phyloP scores from a whole-genome alignment of 1,140 invertebrate species.

The Homalodisca vitripennis region DNA sequence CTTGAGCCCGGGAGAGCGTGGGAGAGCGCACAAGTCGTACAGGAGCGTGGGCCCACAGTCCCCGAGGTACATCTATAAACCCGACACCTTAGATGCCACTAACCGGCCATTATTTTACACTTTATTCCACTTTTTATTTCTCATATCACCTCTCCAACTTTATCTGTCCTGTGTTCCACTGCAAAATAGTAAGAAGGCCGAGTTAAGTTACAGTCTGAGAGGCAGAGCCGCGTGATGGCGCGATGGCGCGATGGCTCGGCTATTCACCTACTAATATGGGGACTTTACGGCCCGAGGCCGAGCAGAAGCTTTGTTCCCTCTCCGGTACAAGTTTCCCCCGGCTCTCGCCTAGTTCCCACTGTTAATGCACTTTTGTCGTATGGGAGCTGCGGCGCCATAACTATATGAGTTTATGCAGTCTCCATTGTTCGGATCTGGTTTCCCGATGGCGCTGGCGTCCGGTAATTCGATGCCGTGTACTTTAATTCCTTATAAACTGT shows the following conservation, averaged over 20 bases:
- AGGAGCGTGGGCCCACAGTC: background rate
- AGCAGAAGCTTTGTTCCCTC: slow-evolving; percentile 3
- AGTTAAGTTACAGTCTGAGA: too few species aligned
- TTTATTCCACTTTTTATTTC: slow-evolving; percentile 24
- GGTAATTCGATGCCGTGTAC: too few species aligned
- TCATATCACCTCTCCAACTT: slow-evolving; percentile 12
- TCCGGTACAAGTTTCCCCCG: too few species aligned
- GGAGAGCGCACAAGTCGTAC: background rate
- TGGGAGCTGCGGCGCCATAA: too few species aligned
- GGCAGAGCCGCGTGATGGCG: too few species aligned
- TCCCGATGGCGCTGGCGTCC: too few species aligned
- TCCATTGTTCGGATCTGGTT: too few species aligned
- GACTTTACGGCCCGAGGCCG: background rate
- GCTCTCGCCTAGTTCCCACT: too few species aligned
- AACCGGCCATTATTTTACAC: slow-evolving; percentile 17
- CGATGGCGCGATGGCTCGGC: background rate
- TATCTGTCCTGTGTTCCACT: slow-evolving; percentile 4
- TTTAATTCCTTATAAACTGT: too few species aligned
- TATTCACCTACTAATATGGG: background rate
- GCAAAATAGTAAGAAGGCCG: too few species aligned
- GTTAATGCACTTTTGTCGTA: too few species aligned
- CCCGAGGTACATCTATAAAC: slow-evolving; percentile 1
- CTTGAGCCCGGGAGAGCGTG: background rate
- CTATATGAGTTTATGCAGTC: too few species aligned
- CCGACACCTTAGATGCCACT: slow-evolving; percentile 10